Conservation (phyloP, 2,797 vertebrate species). For the Phalanger gymnotis region DNA sequence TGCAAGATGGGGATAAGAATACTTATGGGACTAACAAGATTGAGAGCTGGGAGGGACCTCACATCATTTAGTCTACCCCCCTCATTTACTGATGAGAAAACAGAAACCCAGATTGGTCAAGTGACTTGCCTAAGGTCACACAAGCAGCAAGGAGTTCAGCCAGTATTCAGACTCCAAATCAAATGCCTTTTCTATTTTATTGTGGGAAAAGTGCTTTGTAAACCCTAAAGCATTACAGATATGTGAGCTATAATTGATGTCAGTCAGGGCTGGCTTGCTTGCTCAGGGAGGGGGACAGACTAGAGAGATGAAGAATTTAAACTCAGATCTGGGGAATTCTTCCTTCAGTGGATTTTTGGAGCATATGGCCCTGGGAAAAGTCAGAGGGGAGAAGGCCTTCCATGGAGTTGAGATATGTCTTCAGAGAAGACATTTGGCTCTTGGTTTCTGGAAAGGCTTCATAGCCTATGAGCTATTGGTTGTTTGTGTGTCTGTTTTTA, state of each 20-base stretch:
- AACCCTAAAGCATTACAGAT: not conserved
- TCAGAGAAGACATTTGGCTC: not conserved
- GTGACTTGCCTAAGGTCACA: not conserved
- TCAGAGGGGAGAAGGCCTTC: not conserved
- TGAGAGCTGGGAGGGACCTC: not conserved
- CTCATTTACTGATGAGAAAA: not conserved
- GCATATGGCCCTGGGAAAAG: not conserved
- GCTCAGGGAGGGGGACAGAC: not conserved
- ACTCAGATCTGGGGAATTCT: not conserved
- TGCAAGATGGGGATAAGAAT: not conserved
- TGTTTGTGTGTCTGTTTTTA: not conserved
- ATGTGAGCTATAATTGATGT: not conserved
- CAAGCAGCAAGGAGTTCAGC: not conserved
- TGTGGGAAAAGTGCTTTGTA: not conserved
- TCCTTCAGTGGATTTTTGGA: not conserved
- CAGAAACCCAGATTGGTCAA: not conserved
- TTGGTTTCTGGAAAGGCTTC: not conserved
- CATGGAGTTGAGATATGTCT: not conserved
- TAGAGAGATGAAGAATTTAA: not conserved
- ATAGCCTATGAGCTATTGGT: not conserved
- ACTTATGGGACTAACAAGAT: not conserved
- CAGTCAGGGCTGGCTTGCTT: not conserved
- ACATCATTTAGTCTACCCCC: not conserved
- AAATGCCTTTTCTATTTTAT: not conserved
- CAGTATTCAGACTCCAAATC: not conserved